Percentiles rank a stretch among this genome's conserved stretches.
These are phyloP conservation scores for Sycophila texana DNA, from an alignment of 2,888 invertebrate genomes.

Conservation along the genomic window DNA sequence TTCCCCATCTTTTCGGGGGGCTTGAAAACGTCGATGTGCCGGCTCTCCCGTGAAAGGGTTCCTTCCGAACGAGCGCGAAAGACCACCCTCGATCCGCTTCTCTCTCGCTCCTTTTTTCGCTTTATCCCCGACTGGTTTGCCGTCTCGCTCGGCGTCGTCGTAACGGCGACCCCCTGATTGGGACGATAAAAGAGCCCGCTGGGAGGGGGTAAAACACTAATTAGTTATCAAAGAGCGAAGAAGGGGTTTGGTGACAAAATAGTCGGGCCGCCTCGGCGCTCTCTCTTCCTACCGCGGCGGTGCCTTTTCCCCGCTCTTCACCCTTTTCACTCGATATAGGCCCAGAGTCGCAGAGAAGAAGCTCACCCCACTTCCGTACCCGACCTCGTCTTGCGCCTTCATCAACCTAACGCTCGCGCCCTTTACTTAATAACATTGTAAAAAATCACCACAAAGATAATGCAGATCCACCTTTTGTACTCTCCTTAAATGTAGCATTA, in stretches of 20 bases:
- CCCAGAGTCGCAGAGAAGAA: constrained; percentile 56
- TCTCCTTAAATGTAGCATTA: not conserved
- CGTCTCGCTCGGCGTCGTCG: constrained; percentile 49
- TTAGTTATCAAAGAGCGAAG: constrained; percentile 80
- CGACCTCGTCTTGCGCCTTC: constrained; percentile 48
- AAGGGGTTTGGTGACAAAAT: constrained; percentile 76
- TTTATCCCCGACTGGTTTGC: constrained; percentile 26
- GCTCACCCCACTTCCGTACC: constrained; percentile 53
- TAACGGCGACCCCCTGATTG: constrained; percentile 69
- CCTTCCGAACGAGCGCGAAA: constrained; percentile 53
- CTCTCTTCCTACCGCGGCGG: constrained; percentile 49
- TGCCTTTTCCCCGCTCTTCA: constrained; percentile 41
- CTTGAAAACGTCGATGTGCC: constrained; percentile 69
- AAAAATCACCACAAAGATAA: constrained; percentile 35
- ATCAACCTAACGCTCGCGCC: constrained; percentile 31
- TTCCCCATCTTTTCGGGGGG: constrained; percentile 71
- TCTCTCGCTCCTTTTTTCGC: constrained; percentile 39
- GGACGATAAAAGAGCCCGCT: constrained; percentile 69
- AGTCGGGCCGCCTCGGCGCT: constrained; percentile 54
- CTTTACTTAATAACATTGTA: constrained; percentile 45
- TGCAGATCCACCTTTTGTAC: not conserved
- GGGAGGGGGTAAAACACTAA: constrained; percentile 77
- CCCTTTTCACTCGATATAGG: constrained; percentile 56
- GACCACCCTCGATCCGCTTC: constrained; percentile 46
- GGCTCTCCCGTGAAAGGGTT: constrained; percentile 67